These are phyloP conservation scores for Chymomyza costata DNA, from an alignment of 1,140 invertebrate genomes.

Conservation along the genomic window DNA sequence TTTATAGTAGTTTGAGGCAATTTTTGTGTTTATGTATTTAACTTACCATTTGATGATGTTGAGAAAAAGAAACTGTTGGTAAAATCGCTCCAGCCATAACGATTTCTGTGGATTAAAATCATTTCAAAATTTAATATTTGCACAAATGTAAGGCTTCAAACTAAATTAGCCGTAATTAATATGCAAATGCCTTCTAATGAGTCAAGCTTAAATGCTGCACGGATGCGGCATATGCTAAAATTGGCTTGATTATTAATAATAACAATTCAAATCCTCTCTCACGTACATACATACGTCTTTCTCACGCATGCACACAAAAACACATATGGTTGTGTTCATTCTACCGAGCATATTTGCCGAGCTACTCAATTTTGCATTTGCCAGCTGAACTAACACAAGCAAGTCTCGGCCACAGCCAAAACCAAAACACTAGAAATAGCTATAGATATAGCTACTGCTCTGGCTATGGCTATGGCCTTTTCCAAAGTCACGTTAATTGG, in stretches of 20 bases:
- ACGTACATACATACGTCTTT: too few relatives aligned
- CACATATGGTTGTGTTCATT: slow-evolving; percentile 10
- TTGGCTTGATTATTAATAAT: too few relatives aligned
- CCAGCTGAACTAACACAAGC: not conserved
- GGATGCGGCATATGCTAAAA: too few relatives aligned
- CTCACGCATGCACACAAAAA: too few relatives aligned
- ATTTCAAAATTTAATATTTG: slow-evolving; percentile 42
- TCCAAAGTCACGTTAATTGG: not conserved
- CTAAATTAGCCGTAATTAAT: slow-evolving; percentile 44
- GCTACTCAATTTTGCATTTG: slow-evolving; percentile 1
- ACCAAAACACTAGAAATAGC: too few relatives aligned
- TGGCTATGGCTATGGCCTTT: not conserved
- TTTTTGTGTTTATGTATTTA: not conserved
- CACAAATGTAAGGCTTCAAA: slow-evolving; percentile 6
- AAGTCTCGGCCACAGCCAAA: too few relatives aligned
- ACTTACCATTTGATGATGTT: slow-evolving; percentile 76
- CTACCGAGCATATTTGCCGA: not conserved
- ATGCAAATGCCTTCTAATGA: slow-evolving; percentile 48
- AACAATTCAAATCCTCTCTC: too few relatives aligned
- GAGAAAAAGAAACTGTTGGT: slow-evolving; percentile 78
- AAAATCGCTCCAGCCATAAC: slow-evolving; percentile 80
- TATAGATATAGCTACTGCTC: too few relatives aligned
- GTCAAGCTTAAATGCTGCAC: too few relatives aligned
- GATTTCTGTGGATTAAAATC: slow-evolving; percentile 75
- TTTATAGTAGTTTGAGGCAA: too few relatives aligned